phyloP scores from a whole-genome alignment of 2,888 invertebrate genomes.

The Trichopria drosophilae region DNA sequence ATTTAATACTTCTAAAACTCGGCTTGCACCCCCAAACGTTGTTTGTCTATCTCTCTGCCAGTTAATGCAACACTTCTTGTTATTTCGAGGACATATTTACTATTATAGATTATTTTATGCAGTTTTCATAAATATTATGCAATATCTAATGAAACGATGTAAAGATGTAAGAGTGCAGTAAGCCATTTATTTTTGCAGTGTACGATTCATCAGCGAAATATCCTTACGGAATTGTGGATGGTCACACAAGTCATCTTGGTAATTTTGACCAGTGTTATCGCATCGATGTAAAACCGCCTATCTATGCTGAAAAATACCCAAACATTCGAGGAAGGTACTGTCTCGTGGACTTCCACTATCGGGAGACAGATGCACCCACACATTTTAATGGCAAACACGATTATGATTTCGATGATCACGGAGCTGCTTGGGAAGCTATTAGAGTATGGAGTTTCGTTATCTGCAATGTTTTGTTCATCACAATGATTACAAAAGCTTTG shows the following conservation, averaged over 20 bases:
- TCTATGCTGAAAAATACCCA: constrained; percentile 8
- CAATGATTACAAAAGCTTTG: too few relatives aligned
- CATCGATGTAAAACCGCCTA: constrained; percentile 32
- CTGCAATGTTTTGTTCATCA: constrained; percentile 2
- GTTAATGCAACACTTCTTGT: too few relatives aligned
- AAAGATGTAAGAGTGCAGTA: neutral
- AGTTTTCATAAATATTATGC: too few relatives aligned
- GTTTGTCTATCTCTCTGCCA: too few relatives aligned
- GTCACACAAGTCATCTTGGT: constrained; percentile 46
- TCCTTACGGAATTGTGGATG: constrained; percentile 46
- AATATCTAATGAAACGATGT: neutral
- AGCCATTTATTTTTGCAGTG: constrained; percentile 39
- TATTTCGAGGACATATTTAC: too few relatives aligned
- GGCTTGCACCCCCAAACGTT: too few relatives aligned
- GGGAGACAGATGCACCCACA: constrained; percentile 29
- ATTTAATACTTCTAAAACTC: too few relatives aligned
- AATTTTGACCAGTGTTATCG: constrained; percentile 49
- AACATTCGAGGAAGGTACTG: constrained; percentile 38
- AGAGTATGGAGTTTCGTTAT: constrained; percentile 36
- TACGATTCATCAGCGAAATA: constrained; percentile 48
- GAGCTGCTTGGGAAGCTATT: constrained; percentile 46
- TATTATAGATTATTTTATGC: too few relatives aligned
- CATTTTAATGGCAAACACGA: constrained; percentile 29
- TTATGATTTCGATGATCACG: constrained; percentile 42
- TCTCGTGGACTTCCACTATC: constrained; percentile 43